Conservation (phyloP, 1,140 invertebrate species). For the Drosophila bocqueti region DNA sequence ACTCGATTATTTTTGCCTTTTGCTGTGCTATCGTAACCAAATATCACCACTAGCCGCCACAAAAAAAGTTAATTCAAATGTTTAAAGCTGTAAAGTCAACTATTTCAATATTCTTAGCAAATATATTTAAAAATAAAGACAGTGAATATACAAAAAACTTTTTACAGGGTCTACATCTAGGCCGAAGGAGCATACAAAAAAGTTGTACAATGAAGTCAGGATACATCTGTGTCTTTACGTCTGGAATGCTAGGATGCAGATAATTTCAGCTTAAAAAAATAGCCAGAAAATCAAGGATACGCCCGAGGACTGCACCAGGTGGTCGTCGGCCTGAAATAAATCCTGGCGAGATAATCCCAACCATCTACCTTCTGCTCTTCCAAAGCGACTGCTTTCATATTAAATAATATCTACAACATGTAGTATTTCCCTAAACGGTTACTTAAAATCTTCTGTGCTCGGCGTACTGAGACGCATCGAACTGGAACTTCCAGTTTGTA, state of each 20-base stretch:
- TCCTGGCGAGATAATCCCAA: too few species aligned
- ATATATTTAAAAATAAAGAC: too few species aligned
- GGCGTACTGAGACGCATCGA: slow-evolving; percentile 47
- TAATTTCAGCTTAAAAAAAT: background rate
- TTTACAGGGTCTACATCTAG: background rate
- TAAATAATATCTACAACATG: background rate
- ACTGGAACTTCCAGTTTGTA: slow-evolving; percentile 42
- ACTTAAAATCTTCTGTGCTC: background rate
- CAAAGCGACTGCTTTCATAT: background rate
- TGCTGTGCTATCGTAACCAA: background rate
- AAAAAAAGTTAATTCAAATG: background rate
- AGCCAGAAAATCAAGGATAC: too few species aligned
- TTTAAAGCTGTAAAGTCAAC: background rate
- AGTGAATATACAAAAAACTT: too few species aligned
- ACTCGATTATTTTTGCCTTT: background rate
- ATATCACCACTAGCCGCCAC: background rate
- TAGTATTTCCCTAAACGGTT: background rate
- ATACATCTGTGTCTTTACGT: too few species aligned
- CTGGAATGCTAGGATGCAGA: background rate
- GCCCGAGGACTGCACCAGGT: too few species aligned
- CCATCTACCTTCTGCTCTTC: background rate
- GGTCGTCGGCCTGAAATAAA: too few species aligned
- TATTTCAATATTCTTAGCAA: background rate
- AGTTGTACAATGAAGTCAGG: too few species aligned
- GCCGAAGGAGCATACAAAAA: too few species aligned